Evolutionary conservation across 2,797 vertebrate genomes (phyloP), one percentile per base, ranked within the genome.

Genomic region (Sebastes nivosus): DNA sequence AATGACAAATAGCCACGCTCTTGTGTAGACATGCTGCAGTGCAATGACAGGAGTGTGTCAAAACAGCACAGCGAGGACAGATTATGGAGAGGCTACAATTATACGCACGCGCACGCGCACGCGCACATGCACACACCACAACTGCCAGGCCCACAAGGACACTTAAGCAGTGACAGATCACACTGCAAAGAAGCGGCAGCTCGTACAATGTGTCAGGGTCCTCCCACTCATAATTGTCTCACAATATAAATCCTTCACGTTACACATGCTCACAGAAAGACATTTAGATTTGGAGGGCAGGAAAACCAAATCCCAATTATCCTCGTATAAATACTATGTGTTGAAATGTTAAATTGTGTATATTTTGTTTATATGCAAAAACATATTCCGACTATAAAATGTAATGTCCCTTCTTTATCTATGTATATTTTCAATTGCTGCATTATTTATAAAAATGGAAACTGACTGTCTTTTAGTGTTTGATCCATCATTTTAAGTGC

Each of bases 171-270:
- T 88, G 82, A 92, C 87, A 76, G 80, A 90, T 90, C 82, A 75
- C 38, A 55, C 71, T 67, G 79, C 77, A 75, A 80, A 88, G 86
- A 79, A 89, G 80, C 88, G 89, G 87, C 80, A 82, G 89, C 71
- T 83, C 72, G 24, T 86, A 81, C 67, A 77, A 72, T 25, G 42
- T 84, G 87, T 85, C 84, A 61, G 52, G 60, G 68, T 80, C 83
- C 85, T 89, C 85, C 88, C 79, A 90, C 90, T 88, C 84, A 84
- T 83, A 84, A 91, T 89, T 90, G 87, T 80, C 77, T 87, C 72
- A 75, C 77, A 74, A 73, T 84, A 90, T 80, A 80, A 91, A 89
- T 88, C 87, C 90, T 87, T 91, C 87, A 84, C 9, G 36, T 74
- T 78, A 75, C 83, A 75, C 61, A 83, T 54, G 64, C 72, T 29